These are phyloP conservation scores for Scomber colias DNA, from an alignment of 2,113 vertebrate species.

Conservation along the genomic window DNA sequence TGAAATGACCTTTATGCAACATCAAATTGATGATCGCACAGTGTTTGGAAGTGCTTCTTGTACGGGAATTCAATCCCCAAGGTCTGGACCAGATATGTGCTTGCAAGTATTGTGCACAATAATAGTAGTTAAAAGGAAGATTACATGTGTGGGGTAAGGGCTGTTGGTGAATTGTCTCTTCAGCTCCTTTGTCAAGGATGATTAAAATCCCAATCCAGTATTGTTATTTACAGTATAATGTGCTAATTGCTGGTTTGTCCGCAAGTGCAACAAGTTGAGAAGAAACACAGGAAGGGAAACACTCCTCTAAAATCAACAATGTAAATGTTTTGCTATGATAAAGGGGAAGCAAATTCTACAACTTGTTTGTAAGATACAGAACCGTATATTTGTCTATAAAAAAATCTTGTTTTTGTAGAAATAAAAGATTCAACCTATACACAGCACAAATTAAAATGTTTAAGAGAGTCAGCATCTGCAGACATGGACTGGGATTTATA, in stretches of 20 bases:
- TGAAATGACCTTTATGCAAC: slow-evolving; percentile 80
- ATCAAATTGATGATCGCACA: slow-evolving; percentile 72
- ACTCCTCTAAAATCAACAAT: neutral
- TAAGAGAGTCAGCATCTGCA: slow-evolving; percentile 1
- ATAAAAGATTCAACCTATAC: neutral
- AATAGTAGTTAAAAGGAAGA: slow-evolving; percentile 23
- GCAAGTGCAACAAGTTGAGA: neutral
- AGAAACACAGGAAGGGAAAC: neutral
- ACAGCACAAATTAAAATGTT: neutral
- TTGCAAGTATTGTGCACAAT: slow-evolving; percentile 16
- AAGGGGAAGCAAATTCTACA: neutral
- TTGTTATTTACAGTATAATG: neutral
- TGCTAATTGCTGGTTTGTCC: neutral
- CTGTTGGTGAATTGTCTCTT: slow-evolving; percentile 1
- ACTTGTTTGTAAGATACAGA: neutral
- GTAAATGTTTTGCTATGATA: neutral
- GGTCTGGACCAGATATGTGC: slow-evolving; percentile 7
- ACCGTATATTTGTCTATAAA: neutral
- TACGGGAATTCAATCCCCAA: slow-evolving; percentile 19
- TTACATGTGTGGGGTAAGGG: neutral
- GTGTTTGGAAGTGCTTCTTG: slow-evolving; percentile 40
- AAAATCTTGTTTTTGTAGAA: neutral
- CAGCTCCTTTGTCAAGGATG: slow-evolving; percentile 12
- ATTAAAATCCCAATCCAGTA: slow-evolving; percentile 12
- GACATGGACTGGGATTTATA: neutral